Base-by-base conservation (phyloP, 1,140 invertebrate genomes). In the Plutomurus gul region DNA sequence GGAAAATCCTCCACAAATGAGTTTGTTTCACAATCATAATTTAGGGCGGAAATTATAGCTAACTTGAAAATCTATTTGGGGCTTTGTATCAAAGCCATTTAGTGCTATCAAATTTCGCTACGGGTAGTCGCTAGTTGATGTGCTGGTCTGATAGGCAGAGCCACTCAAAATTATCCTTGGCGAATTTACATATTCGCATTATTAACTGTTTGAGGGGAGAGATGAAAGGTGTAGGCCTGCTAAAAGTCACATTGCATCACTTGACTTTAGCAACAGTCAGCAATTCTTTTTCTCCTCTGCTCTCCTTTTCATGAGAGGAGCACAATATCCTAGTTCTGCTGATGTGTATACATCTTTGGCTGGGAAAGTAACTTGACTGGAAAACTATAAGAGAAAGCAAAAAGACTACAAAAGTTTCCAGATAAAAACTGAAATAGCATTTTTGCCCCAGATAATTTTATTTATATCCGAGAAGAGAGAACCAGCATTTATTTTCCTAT, bases 11-110 rank as follows among this genome's bases (percentile, higher is more conserved):
- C 56, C 7, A 33, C 36, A 25, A 65, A 65, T 65, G 56, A 65
- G 56, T 65, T 65, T 65, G 30, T 65, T n/a, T 65, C 56, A 65
- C 36, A 65, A 65, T 65, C 56, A 65, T 65, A 65, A 65, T 65
- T 65, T 65, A 65, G 56, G 36, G 56, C 56, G 56, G 56, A 65
- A 65, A 65, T 65, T 65, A 65, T 30, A 65, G 56, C 30, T n/a
- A 65, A 30, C 56, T 30, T 33, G 30, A 65, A 65, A 65, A 30
- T 65, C 56, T 65, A 36, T 65, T 65, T 65, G 56, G 27, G 56
- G 18, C 36, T 65, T 65, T 65, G 56, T 65, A 33, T n/a, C n/a
- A n/a, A n/a, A n/a, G n/a, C n/a, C n/a, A n/a, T n/a, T n/a, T n/a
- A n/a, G n/a, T n/a, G n/a, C n/a, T n/a, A n/a, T n/a, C n/a, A n/a